These are phyloP conservation scores for Automeris io DNA, from an alignment of 2,888 invertebrate genomes.

Conservation along the genomic window DNA sequence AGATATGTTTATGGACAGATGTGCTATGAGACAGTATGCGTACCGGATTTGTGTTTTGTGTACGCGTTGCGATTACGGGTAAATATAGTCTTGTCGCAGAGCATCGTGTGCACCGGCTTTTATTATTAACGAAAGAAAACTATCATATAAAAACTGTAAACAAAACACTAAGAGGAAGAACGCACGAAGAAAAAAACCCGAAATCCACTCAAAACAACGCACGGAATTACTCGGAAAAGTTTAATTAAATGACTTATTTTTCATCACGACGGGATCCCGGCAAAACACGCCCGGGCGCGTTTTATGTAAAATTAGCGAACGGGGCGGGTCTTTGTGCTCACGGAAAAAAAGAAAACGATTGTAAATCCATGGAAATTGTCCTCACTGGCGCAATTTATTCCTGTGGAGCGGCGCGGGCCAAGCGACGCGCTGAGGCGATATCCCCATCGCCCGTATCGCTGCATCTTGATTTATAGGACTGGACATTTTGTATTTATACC, in stretches of 20 bases:
- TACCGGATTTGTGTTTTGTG: too few relatives aligned
- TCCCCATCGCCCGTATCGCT: not conserved
- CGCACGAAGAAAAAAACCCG: too few relatives aligned
- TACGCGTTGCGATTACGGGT: too few relatives aligned
- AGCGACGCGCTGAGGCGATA: constrained; percentile 7
- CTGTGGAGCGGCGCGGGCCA: constrained; percentile 12
- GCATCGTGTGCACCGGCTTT: too few relatives aligned
- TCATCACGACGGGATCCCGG: constrained; percentile 10
- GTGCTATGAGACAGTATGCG: too few relatives aligned
- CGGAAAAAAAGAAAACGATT: constrained; percentile 27
- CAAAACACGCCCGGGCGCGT: constrained; percentile 19
- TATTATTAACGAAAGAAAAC: too few relatives aligned
- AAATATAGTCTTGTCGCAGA: too few relatives aligned
- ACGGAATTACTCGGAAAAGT: constrained; percentile 17
- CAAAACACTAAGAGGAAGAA: too few relatives aligned
- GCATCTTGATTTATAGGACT: not conserved
- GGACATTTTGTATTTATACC: not conserved
- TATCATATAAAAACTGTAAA: too few relatives aligned
- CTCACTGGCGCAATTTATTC: constrained; percentile 32
- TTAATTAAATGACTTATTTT: constrained; percentile 15
- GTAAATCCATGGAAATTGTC: constrained; percentile 37
- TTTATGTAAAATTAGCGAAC: constrained; percentile 31
- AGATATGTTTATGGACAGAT: too few relatives aligned
- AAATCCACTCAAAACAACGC: not conserved
- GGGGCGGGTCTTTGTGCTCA: constrained; percentile 24